A percentile compares a stretch with the other conserved stretches of the same genome.
Conservation (phyloP, 2,888 invertebrate genomes). For the Calliopum simillimum region DNA sequence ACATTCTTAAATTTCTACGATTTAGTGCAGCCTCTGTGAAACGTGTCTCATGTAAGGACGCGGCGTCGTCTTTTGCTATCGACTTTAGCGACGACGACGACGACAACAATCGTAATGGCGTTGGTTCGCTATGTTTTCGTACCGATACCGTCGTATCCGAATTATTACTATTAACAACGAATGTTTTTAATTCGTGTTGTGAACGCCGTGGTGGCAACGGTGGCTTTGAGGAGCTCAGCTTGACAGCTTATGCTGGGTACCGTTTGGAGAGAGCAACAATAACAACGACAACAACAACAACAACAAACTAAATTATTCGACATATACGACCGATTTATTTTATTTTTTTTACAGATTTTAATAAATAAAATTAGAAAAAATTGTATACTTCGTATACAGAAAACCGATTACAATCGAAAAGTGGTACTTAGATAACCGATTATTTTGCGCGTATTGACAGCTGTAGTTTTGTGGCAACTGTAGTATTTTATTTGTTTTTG, state of each 20-base stretch:
- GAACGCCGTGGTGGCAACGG: conserved; percentile 57
- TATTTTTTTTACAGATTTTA: neutral
- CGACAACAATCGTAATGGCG: neutral
- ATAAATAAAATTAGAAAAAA: too few relatives aligned
- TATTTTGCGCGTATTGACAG: neutral
- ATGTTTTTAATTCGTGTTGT: conserved; percentile 48
- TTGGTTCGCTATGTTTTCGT: conserved; percentile 48
- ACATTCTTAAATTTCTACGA: conserved; percentile 59
- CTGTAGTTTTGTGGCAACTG: neutral
- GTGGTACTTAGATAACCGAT: neutral
- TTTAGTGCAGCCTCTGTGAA: conserved; percentile 53
- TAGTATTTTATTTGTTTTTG: neutral
- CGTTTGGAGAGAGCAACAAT: conserved; percentile 34
- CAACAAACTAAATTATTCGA: conserved; percentile 38
- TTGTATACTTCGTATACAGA: too few relatives aligned
- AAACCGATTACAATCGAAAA: neutral
- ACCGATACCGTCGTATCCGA: conserved; percentile 39
- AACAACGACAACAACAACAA: conserved; percentile 22
- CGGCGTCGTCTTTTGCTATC: neutral
- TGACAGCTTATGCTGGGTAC: conserved; percentile 45
- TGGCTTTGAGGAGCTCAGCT: conserved; percentile 61
- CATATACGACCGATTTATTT: conserved; percentile 40
- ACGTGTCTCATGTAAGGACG: conserved; percentile 40
- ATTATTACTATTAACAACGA: conserved; percentile 37
- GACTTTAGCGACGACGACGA: neutral